Evolutionary conservation across 2,888 invertebrate genomes (phyloP), one percentile per base, ranked within the genome.

Genomic region (Xanthorhoe designata): DNA sequence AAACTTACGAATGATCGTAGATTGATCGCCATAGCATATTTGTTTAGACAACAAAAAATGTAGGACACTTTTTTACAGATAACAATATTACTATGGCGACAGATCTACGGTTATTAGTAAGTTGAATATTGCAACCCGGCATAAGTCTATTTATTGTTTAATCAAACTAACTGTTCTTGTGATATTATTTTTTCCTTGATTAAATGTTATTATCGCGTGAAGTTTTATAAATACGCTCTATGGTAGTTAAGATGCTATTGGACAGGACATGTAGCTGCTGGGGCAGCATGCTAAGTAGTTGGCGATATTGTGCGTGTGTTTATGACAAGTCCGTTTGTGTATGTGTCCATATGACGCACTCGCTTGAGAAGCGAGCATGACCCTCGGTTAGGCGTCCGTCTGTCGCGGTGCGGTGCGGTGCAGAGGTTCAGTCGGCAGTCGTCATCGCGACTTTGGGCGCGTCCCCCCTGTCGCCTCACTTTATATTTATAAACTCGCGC

Each of bases 381-480:
- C 77, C 77, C 72, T 67, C 70, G 35, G 73, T 61, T 69, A 70
- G 83, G 82, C 88, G 89, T 84, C 85, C 83, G 86, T 77, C 83
- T 84, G 88, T 81, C 86, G 89, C 83, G 82, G 76, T 70, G 76
- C 75, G 74, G 74, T 75, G 77, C 69, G 76, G 72, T 24, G 24
- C 24, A 52, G 57, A 71, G 76, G 81, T 76, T 84, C 79, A 81
- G 80, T 81, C 79, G 81, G 78, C 88, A 84, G 86, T 88, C 84
- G 86, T 84, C 85, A 83, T 80, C 78, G 81, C 84, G 84, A 84
- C 86, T 83, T 83, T 87, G 86, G 89, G 85, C 87, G 91, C 90
- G 91, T 90, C 92, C 90, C n/a, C 89, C 83, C 81, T 84, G 90
- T 87, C 91, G 90, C 89, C 91, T 85, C 79, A 77, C 79, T 76